These are phyloP conservation scores for Drusus annulatus DNA, from an alignment of 1,140 invertebrate species.

Conservation along the genomic window DNA sequence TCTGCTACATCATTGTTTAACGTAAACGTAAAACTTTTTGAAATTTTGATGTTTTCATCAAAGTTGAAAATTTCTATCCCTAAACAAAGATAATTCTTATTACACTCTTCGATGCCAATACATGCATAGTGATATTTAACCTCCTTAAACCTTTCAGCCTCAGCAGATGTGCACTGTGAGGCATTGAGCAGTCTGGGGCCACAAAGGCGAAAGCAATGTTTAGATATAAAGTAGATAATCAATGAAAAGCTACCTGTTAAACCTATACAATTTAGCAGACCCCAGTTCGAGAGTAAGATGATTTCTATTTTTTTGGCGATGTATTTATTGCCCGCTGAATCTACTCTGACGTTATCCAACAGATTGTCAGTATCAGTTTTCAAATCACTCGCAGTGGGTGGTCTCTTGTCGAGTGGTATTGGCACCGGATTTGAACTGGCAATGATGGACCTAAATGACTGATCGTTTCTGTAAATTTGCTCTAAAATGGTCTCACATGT, in stretches of 20 bases:
- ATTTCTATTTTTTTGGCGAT: constrained; percentile 70
- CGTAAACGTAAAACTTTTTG: constrained; percentile 35
- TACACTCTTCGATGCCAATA: not conserved
- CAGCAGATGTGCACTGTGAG: too few relatives aligned
- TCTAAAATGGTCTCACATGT: constrained; percentile 83
- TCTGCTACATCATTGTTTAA: not conserved
- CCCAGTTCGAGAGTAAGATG: constrained; percentile 75
- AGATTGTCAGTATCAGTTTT: constrained; percentile 60
- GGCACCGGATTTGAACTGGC: constrained; percentile 61
- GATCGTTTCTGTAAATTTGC: constrained; percentile 80
- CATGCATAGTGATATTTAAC: too few relatives aligned
- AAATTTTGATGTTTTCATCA: constrained; percentile 45
- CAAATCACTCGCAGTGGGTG: constrained; percentile 71
- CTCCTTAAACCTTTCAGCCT: too few relatives aligned
- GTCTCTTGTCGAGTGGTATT: constrained; percentile 68
- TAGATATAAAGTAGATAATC: too few relatives aligned
- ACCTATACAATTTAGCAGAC: constrained; percentile 71
- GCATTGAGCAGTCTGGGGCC: too few relatives aligned
- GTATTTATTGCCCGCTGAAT: constrained; percentile 64
- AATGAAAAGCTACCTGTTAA: constrained; percentile 67
- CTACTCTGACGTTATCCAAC: constrained; percentile 56
- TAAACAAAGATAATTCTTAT: constrained; percentile 22
- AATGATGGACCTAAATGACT: constrained; percentile 74
- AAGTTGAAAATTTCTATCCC: constrained; percentile 58
- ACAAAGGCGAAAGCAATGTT: too few relatives aligned